Conservation (phyloP, 2,113 vertebrate species). For the Lamprologus tigripictilis region DNA sequence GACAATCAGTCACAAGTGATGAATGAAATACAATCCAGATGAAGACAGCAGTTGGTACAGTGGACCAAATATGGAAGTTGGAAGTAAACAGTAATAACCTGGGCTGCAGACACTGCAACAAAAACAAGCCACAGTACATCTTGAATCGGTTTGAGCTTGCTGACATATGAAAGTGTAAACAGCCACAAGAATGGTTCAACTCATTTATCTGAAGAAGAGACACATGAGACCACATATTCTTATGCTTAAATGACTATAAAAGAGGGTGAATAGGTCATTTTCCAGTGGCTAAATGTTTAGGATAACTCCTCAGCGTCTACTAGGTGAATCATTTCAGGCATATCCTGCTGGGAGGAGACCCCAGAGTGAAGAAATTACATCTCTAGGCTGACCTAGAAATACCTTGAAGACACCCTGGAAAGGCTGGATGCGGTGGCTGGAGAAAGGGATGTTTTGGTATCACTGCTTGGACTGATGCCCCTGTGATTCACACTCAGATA, state of each 20-base stretch:
- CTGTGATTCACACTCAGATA: background rate
- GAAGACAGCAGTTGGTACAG: background rate
- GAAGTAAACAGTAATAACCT: background rate
- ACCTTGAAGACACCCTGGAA: background rate
- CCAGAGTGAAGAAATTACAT: background rate
- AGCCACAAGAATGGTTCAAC: background rate
- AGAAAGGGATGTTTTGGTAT: background rate
- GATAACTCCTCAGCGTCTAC: accelerated
- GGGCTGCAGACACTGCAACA: background rate
- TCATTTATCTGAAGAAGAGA: background rate
- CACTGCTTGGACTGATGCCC: background rate
- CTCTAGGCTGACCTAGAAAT: background rate
- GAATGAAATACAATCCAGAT: background rate
- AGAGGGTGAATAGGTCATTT: background rate
- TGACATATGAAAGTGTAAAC: background rate
- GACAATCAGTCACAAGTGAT: background rate
- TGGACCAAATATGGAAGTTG: background rate
- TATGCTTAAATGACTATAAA: background rate
- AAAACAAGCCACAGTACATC: background rate
- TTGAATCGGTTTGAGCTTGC: background rate
- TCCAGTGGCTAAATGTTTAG: background rate
- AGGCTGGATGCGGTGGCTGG: background rate
- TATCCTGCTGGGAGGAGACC: background rate
- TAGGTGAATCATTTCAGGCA: background rate
- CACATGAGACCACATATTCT: background rate